Percentiles rank a stretch among this genome's conserved stretches.
Conservation (phyloP, 1,140 invertebrate species). For the Drosophila athabasca region DNA sequence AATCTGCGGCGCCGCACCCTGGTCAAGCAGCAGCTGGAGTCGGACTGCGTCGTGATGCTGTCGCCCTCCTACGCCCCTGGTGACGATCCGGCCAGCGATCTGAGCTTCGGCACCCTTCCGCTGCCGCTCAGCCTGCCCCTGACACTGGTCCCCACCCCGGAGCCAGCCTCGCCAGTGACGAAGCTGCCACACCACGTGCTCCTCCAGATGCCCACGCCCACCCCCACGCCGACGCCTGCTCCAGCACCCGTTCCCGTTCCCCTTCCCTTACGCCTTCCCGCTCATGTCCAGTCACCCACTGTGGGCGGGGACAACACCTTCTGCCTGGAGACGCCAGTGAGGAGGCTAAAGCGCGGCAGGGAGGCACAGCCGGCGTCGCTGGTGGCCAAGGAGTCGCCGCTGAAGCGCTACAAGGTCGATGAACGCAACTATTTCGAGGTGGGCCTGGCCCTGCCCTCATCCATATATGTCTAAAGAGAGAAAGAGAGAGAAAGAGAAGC, state of each 20-base stretch:
- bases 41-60: slow-evolving; percentile 46
- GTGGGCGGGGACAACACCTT: slow-evolving; percentile 55
- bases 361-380: slow-evolving; percentile 4
- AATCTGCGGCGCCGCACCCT: slow-evolving; percentile 73
- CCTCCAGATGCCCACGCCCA: slow-evolving; percentile 48
- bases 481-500: neutral
- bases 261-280: neutral
- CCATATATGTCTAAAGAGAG: slow-evolving; percentile 65
- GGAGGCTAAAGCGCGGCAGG: slow-evolving; percentile 43
- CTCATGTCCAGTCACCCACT: slow-evolving; percentile 1
- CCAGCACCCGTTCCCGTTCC: no score
- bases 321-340: slow-evolving; percentile 62
- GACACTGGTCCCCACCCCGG: slow-evolving; percentile 34
- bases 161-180: slow-evolving; percentile 49
- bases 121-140: slow-evolving; percentile 19
- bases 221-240: slow-evolving; percentile 50
- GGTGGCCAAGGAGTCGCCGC: slow-evolving; percentile 50
- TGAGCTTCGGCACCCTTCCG: slow-evolving; percentile 61
- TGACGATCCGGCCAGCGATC: slow-evolving; percentile 79
- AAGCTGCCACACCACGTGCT: slow-evolving; percentile 36
- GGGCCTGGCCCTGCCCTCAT: slow-evolving; percentile 74
- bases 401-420: slow-evolving; percentile 73
- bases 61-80: slow-evolving; percentile 79
- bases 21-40: slow-evolving; percentile 69
- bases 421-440: slow-evolving; percentile 77